Evolutionary conservation across 1,140 invertebrate genomes (phyloP).

Genomic region (Papilio helenus): DNA sequence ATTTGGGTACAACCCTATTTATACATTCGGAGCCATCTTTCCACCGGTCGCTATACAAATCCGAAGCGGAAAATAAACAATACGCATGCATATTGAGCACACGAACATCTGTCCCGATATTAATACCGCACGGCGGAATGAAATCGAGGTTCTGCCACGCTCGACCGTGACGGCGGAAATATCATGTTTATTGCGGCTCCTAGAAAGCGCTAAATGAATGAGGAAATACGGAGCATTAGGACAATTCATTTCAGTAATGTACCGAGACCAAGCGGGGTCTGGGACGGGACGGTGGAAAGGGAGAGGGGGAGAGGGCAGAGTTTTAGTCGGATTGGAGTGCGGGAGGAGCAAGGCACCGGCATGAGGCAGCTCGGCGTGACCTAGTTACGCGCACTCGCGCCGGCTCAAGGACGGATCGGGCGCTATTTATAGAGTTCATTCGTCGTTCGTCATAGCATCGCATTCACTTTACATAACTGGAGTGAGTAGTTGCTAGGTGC

Average conservation of each 20-base stretch:
- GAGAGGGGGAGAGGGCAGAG: constrained; percentile 37
- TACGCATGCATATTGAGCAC: constrained; percentile 30
- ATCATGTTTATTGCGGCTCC: constrained; percentile 42
- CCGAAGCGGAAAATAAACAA: constrained; percentile 37
- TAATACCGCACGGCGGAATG: constrained; percentile 27
- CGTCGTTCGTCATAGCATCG: constrained; percentile 73
- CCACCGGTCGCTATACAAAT: background rate
- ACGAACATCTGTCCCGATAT: constrained; percentile 36
- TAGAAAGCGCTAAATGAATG: constrained; percentile 54
- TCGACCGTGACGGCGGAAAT: constrained; percentile 38
- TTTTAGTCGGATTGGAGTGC: constrained; percentile 4
- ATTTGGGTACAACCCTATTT: constrained; percentile 36
- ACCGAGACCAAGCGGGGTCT: constrained; percentile 43
- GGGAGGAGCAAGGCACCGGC: constrained; percentile 52
- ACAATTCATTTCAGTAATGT: constrained; percentile 52
- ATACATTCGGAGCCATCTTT: constrained; percentile 32
- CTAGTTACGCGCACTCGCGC: constrained; percentile 73
- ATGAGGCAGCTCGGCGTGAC: constrained; percentile 72
- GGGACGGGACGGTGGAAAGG: constrained; percentile 39
- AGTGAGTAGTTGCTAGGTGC: constrained; percentile 65
- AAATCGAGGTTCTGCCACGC: constrained; percentile 36
- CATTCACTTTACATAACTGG: constrained; percentile 78
- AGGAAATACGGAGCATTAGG: constrained; percentile 54
- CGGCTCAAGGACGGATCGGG: constrained; percentile 80
- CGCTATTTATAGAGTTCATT: constrained; percentile 80